Percentiles rank a stretch among this genome's conserved stretches.
Conservation (phyloP, 2,797 vertebrate genomes). For the Ctenopoma multispine region DNA sequence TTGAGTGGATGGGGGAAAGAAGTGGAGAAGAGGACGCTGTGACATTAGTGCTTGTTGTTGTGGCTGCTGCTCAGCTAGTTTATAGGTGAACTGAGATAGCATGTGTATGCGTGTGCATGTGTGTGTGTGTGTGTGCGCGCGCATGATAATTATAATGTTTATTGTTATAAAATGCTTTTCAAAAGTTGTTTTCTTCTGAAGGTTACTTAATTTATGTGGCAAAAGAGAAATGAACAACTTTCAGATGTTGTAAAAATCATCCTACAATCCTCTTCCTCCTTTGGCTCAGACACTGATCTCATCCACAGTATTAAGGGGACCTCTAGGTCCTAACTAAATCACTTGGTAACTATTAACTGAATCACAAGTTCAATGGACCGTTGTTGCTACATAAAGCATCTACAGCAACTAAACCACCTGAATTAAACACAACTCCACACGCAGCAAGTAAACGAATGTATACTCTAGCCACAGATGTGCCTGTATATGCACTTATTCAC, state of each 20-base stretch:
- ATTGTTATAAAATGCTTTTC: not conserved
- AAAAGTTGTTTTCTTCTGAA: not conserved
- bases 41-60: constrained; percentile 86
- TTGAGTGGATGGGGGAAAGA: constrained; percentile 71
- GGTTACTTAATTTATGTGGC: not conserved
- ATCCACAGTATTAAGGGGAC: constrained; percentile 82
- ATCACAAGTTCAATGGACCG: constrained; percentile 92
- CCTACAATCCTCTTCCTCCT: constrained; percentile 65
- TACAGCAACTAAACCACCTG: constrained; percentile 38
- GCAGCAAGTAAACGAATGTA: constrained; percentile 27
- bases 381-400: constrained; percentile 88
- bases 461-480: constrained; percentile 21
- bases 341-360: constrained; percentile 96
- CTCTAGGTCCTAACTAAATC: constrained; percentile 92
- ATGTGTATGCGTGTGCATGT: not conserved
- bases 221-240: not conserved
- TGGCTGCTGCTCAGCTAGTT: constrained; percentile 80
- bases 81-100: constrained; percentile 65
- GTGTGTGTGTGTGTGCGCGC: not conserved
- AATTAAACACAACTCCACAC: constrained; percentile 52
- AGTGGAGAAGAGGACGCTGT: constrained; percentile 70
- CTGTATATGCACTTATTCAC: constrained; percentile 30
- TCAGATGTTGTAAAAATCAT: constrained; percentile 27
- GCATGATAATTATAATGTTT: not conserved
- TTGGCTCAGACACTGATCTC: constrained; percentile 89